These are phyloP conservation scores for Pygocentrus nattereri DNA, from an alignment of 2,797 vertebrate genomes.

Conservation along the genomic window DNA sequence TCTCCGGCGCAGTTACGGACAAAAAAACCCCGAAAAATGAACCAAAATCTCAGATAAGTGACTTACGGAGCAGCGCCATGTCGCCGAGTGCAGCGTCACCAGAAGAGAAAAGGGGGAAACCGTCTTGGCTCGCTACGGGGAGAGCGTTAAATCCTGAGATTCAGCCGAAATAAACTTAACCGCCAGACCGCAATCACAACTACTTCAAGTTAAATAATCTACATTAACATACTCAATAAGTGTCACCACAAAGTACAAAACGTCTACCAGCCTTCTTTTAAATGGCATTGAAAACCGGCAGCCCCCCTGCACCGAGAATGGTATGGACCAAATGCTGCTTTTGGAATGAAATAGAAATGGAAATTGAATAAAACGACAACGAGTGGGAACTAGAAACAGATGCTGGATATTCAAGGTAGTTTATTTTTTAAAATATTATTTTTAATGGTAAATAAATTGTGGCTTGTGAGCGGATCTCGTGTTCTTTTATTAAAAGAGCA, in stretches of 20 bases:
- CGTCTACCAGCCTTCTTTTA: neutral
- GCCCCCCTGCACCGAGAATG: constrained; percentile 33
- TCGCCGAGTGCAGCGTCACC: constrained; percentile 84
- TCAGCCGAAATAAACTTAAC: neutral
- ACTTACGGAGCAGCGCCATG: constrained; percentile 81
- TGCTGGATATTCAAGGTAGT: too few species aligned
- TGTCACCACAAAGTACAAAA: neutral
- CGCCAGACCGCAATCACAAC: accelerated
- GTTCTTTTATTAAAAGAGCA: neutral
- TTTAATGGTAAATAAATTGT: neutral
- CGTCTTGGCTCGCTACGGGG: neutral
- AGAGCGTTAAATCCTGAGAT: constrained; percentile 15
- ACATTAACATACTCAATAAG: accelerated
- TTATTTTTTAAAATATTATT: neutral
- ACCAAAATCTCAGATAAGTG: neutral
- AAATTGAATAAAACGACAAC: neutral
- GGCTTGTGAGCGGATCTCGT: neutral
- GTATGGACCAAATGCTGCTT: constrained; percentile 33
- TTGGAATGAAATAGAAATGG: neutral
- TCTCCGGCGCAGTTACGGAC: neutral
- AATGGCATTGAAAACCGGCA: neutral
- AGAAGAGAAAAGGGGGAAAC: constrained; percentile 55
- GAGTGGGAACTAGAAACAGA: neutral
- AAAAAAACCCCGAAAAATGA: neutral
- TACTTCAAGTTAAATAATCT: neutral